Evolutionary conservation across 2,113 vertebrate genomes (phyloP).

Genomic region (Chroicocephalus ridibundus): DNA sequence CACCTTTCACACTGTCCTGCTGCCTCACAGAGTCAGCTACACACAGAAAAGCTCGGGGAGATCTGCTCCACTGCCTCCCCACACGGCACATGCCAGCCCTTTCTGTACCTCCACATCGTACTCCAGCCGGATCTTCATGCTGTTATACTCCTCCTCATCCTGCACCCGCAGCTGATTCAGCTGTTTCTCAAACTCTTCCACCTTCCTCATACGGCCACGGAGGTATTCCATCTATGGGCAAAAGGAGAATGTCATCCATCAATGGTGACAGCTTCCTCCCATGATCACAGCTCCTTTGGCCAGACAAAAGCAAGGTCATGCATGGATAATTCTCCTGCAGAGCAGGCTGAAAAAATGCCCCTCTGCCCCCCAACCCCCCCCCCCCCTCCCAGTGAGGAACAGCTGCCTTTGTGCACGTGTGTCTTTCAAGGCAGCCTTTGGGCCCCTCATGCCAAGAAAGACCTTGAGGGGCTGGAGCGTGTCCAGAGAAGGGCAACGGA

Average conservation of each 20-base stretch:
- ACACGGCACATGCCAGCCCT: fast-evolving
- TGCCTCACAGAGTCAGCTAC: neutral
- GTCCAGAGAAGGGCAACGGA: neutral
- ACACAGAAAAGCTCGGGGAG: neutral
- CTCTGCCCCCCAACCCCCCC: neutral
- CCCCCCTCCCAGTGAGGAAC: neutral
- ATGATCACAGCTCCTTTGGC: neutral
- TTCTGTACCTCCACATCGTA: constrained; percentile 76
- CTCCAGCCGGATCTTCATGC: constrained; percentile 72
- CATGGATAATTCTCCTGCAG: neutral
- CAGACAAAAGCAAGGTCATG: neutral
- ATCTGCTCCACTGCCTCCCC: neutral
- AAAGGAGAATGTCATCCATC: neutral
- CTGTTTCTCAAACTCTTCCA: constrained; percentile 75
- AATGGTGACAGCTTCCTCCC: neutral
- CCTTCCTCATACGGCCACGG: constrained; percentile 60
- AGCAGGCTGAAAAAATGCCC: neutral
- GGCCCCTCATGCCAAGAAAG: neutral
- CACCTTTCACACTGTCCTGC: neutral
- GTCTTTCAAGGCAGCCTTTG: neutral
- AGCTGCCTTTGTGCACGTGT: fast-evolving
- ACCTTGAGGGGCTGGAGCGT: fast-evolving
- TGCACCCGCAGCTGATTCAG: constrained; percentile 70
- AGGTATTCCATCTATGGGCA: constrained; percentile 75
- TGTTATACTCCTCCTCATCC: constrained; percentile 70